Percentiles rank a stretch among this genome's conserved stretches.
Evolutionary conservation across 35 echinoderm and acorn worm species (phyloP).

Genomic region (Stichopus chloronotus): DNA sequence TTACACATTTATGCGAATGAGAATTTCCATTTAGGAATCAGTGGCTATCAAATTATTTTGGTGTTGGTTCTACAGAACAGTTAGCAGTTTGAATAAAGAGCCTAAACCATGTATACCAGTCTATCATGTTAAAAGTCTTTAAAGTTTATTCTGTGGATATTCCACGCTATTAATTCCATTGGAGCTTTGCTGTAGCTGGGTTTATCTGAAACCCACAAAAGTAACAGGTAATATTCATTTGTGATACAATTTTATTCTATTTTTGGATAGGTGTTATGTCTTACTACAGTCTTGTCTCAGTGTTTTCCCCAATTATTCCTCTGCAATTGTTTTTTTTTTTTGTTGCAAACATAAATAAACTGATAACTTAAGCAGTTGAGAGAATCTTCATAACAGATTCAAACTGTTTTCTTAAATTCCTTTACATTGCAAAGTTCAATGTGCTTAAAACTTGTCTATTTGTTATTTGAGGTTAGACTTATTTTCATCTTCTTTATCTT

Average conservation of each 20-base stretch:
- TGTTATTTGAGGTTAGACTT: background rate
- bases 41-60: no score
- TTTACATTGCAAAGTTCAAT: constrained; percentile 2
- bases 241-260: background rate
- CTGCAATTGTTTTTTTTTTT: background rate
- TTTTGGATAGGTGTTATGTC: background rate
- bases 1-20: no score
- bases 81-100: no score
- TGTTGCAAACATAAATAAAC: background rate
- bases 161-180: background rate
- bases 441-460: background rate
- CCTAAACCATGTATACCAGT: no score
- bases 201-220: no score
- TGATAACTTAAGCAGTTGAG: background rate
- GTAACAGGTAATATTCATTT: background rate
- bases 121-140: no score
- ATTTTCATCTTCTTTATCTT: background rate
- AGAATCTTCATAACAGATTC: background rate
- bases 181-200: no score
- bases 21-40: no score
- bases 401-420: background rate
- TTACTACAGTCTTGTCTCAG: background rate
- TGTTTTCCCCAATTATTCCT: background rate
- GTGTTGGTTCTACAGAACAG: no score
- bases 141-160: background rate